These are phyloP conservation scores for Rhinella marina DNA, from an alignment of 2,797 vertebrate species.

Conservation along the genomic window DNA sequence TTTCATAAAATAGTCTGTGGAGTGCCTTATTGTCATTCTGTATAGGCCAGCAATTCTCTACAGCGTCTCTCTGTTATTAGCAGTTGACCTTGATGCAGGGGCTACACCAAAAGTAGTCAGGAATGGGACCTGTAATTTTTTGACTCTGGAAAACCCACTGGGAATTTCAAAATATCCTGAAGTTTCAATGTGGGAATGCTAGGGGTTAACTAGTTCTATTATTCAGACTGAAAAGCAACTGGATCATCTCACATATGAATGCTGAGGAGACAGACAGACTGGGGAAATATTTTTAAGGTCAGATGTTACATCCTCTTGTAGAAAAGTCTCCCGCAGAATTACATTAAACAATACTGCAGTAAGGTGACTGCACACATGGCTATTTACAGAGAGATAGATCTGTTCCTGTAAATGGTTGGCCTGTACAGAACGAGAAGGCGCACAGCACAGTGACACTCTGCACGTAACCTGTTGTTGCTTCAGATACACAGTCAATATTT, in stretches of 20 bases:
- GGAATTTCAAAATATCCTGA: neutral
- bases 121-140: neutral
- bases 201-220: neutral
- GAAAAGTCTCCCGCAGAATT: slow-evolving; percentile 5
- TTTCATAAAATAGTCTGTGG: too few species aligned
- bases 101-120: neutral
- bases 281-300: slow-evolving; percentile 28
- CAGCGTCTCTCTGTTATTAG: too few species aligned
- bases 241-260: neutral
- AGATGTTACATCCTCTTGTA: slow-evolving; percentile 25
- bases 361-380: slow-evolving; percentile 4
- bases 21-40: neutral
- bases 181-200: too few species aligned
- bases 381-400: slow-evolving; percentile 1
- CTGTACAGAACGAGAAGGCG: neutral
- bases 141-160: neutral
- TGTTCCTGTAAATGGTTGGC: slow-evolving; percentile 1
- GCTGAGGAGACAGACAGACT: slow-evolving; percentile 11
- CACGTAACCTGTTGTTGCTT: neutral
- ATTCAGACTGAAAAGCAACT: slow-evolving; percentile 1
- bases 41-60: too few species aligned
- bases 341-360: slow-evolving; percentile 4
- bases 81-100: neutral
- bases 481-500: neutral
- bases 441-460: neutral